Base-by-base conservation (phyloP, 2,797 vertebrate genomes). In the Heterohyrax brucei region DNA sequence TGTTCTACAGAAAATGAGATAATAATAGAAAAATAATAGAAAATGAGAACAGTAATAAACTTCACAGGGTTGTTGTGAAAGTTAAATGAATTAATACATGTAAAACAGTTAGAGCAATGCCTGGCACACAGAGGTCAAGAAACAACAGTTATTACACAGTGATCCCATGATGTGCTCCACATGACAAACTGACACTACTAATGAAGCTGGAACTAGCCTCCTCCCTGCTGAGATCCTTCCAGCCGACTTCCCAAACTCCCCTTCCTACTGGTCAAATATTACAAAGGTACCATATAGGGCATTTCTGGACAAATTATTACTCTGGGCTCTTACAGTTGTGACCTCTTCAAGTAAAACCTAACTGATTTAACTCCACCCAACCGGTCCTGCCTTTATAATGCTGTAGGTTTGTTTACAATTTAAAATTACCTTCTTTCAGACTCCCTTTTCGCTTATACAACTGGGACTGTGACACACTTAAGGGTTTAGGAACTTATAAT, bases 371-470 rank as follows among this genome's bases (percentile, higher is more conserved):
- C 66, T 70, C 33, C 30, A 89, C n/a, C 93, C 39, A 91, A 64
- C 73, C 33, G 68, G 86, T 85, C 48, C 59, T 64, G 73, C 22
- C 26, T 73, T 28, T 95, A 86, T 77, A 89, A 53, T 24, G n/a
- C 4, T 16, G 3, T 66, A 86, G 30, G 19, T 82, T 81, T 86
- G 50, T 89, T 91, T 83, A 73, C 82, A 62, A 72, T 89, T 83
- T 91, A 88, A 95, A 96, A 92, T 68, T 70, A 73, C 9, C 68
- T 92, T 92, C 81, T 96, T 86, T 75, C n/a, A 89, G 30, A 79
- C 50, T 24, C 21, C 8, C 28, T 50, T 85, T 77, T 79, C 46
- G 30, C 77, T 77, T 85, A 22, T 5, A 79, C 46, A 72, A 83
- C 53, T 76, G 13, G 3, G 85, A 93, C 86, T 28, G 30, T 53